Base-by-base conservation (phyloP, 2,797 vertebrate species). In the Hypotaenidia okinawae region DNA sequence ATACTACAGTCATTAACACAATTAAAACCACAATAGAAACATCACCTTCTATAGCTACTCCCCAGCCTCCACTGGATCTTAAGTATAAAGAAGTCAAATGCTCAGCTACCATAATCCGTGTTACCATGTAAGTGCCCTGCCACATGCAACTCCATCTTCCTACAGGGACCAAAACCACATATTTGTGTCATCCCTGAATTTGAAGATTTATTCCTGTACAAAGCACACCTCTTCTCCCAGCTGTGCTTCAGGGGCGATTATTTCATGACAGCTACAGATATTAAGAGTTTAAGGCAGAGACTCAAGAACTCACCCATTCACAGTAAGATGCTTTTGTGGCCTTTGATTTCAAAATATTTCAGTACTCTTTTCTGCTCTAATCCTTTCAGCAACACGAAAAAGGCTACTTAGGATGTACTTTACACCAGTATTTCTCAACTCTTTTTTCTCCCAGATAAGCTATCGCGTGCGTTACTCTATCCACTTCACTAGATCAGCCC, bases 121-220 rank as follows among this genome's bases (percentile, higher is more conserved):
- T 90, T 96, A 84, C 88, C 93, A 96, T 75, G 86, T 43, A 90
- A 95, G 43, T 3, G 9, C 33, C 81, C 89, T 85, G 79, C 78
- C 47, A 28, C 19, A 77, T 45, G 87, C 13, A 84, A 86, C 28
- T 68, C 80, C 74, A 90, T 82, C 93, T 94, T 89, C 87, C 93
- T 80, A 68, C 86, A 17, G 54, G n/a, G 54, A 80, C 93, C 83
- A 92, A 92, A 95, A 93, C 94, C 84, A 95, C 17, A 4, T 28
- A 68, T 59, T 79, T 52, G n/a, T 95, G 77, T 87, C 69, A 84
- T 41, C 45, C 80, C 68, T 15, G 85, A 78, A 80, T 12, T 5
- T 47, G 23, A 93, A 37, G 14, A 64, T 39, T 39, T 21, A 64
- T 37, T 90, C 51, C 52, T 73, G 4, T 58, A 75, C 16, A 39